Base-by-base conservation (phyloP, 2,113 vertebrate genomes). In the Mionectes macconnelli region DNA sequence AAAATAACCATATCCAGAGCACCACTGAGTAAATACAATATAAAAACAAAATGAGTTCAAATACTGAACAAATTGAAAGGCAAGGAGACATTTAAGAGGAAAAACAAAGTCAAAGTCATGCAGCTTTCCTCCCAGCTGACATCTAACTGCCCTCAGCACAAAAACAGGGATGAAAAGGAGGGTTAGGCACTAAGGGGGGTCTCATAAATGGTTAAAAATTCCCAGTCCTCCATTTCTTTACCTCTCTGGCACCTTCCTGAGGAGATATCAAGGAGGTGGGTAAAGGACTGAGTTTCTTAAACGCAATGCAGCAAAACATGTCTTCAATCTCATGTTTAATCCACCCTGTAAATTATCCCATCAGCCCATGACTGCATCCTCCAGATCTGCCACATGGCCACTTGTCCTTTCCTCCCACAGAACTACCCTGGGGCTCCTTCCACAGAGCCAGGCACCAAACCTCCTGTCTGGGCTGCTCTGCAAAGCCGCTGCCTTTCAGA, bases 21-120 rank as follows among this genome's bases (percentile, higher is more conserved):
- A 72, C 45, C 56, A 27, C 64, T 76, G 69, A 91, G 88, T 83
- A 92, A 95, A 83, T 82, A 66, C 62, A 82, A 94, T 60, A 72
- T 40, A 59, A 92, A 77, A 81, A 92, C 45, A 62, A 91, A 91
- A 87, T 75, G 57, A 66, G 44, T 79, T 86, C 77, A 83, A 89
- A 91, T 72, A 89, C 69, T 25, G 49, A 94, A 82, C 87, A 95
- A 96, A 94, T 62, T 79, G 89, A 91, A 94, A 66, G 14, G 74
- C 66, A 69, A 89, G 44, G 78, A 76, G 87, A 66, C 83, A 83
- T 53, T 82, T 79, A 85, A 87, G 53, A 82, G 44, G 74, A 60
- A 93, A 94, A 89, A 6, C 49, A 64, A 92, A 93, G 84, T 79
- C 49, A 64, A 92, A 93, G 84, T 79, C 78, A 75, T 40, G 47